Base-by-base conservation (phyloP, 2,888 invertebrate species). In the Thecophora atra region DNA sequence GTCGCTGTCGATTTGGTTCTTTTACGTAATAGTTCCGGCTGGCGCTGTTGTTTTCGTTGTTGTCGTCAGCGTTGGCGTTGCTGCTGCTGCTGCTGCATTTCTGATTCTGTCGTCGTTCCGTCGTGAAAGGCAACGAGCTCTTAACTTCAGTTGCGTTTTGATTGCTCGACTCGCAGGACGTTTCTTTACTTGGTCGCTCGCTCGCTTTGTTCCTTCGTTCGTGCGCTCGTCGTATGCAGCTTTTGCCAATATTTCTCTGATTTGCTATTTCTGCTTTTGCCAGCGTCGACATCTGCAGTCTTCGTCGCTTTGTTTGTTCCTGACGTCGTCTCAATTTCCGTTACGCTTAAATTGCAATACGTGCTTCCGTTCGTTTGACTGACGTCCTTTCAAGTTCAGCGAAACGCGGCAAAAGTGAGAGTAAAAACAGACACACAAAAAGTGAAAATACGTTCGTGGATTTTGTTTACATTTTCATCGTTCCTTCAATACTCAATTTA, bases 111-210 rank as follows among this genome's bases (percentile, higher is more conserved):
- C 37, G 24, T 42, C 15, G 17, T 42, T 63, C 19, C n/a, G 15
- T 63, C 11, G 63, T 19, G 21, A 19, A 42, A 37, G n/a, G 15
- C 62, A 73, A 47, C 47, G 2, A 15, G 47, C 37, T 26, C 58
- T 71, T 72, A 74, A 68, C 75, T 78, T 84, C 84, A 85, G 84
- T 85, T 84, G 84, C 84, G 83, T 82, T 82, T 83, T 81, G 80
- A 77, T 79, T 76, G 76, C 81, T 79, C 79, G 80, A 73, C 71
- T 54, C 52, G 77, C 80, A 80, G 76, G 77, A 77, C 78, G 82
- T 81, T 81, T 77, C 80, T 78, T 78, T 75, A 68, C 77, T 78
- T 75, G 69, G 74, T 73, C 80, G 80, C 78, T 51, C 26, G n/a
- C 28, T 51, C 21, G 42, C n/a, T 63, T 58, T 44, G 28, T 63